Evolutionary conservation across 2,113 vertebrate genomes (phyloP).

Genomic region (Calidris pugnax): DNA sequence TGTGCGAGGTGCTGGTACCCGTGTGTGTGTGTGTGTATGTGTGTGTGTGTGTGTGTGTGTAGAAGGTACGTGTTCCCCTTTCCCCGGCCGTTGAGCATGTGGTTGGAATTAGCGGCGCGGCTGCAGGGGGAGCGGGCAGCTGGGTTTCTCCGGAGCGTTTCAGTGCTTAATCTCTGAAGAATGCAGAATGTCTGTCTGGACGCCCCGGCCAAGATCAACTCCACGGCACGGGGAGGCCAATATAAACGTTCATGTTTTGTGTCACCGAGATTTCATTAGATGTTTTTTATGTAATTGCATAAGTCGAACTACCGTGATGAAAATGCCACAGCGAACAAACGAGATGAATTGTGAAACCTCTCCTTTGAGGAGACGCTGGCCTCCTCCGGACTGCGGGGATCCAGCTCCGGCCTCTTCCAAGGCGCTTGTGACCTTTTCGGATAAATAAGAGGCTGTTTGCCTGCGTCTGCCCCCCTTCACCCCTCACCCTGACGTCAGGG

Average conservation of each 20-base stretch:
- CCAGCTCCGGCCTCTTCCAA: slow-evolving; percentile 17
- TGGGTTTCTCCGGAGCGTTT: slow-evolving; percentile 36
- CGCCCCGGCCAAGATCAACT: slow-evolving; percentile 17
- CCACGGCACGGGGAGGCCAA: slow-evolving; percentile 33
- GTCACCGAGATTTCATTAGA: slow-evolving; percentile 43
- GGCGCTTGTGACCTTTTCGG: neutral
- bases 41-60: neutral
- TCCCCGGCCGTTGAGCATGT: slow-evolving; percentile 14
- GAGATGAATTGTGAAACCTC: neutral
- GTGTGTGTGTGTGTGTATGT: no score
- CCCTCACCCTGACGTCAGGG: neutral
- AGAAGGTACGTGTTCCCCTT: neutral
- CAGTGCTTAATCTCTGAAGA: slow-evolving; percentile 49
- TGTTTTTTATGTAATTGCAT: slow-evolving; percentile 42
- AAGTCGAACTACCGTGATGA: slow-evolving; percentile 47
- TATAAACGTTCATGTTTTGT: slow-evolving; percentile 70
- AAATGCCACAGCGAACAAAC: neutral
- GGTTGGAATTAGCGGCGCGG: slow-evolving; percentile 17
- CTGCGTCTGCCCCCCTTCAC: rapidly evolving
- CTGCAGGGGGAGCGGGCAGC: slow-evolving; percentile 54
- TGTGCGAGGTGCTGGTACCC: neutral
- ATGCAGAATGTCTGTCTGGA: slow-evolving; percentile 52
- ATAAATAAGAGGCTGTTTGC: neutral
- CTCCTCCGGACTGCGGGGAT: neutral
- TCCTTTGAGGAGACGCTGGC: slow-evolving; percentile 5